phyloP scores from a whole-genome alignment of 2,888 invertebrate species.

The Empis stercorea region DNA sequence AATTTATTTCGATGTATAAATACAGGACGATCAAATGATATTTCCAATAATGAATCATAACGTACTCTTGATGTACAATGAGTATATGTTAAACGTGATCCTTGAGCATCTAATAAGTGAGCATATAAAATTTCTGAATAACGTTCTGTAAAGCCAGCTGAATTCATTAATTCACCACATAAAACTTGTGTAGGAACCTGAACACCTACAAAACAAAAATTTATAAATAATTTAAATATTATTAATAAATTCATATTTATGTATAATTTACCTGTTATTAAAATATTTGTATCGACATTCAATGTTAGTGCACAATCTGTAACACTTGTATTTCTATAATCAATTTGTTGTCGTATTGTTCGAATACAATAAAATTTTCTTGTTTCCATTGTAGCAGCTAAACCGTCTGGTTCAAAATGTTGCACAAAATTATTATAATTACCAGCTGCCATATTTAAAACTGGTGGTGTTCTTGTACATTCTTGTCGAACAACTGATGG shows the following conservation, averaged over 20 bases:
- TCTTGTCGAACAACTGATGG: neutral
- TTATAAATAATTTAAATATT: slow-evolving; percentile 5
- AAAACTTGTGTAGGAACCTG: slow-evolving; percentile 62
- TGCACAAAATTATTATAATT: slow-evolving; percentile 1
- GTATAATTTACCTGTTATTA: slow-evolving; percentile 49
- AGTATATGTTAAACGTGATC: slow-evolving; percentile 66
- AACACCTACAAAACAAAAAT: slow-evolving; percentile 34
- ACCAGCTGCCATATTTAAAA: neutral
- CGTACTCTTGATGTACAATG: slow-evolving; percentile 67
- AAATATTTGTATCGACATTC: slow-evolving; percentile 67
- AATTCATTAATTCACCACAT: slow-evolving; percentile 32
- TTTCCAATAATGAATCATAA: slow-evolving; percentile 61
- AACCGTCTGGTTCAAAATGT: slow-evolving; percentile 12
- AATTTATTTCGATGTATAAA: slow-evolving; percentile 56
- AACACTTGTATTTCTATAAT: slow-evolving; percentile 60
- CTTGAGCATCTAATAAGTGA: slow-evolving; percentile 66
- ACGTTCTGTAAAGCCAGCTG: slow-evolving; percentile 31
- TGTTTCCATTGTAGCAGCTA: slow-evolving; percentile 31
- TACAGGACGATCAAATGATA: slow-evolving; percentile 67
- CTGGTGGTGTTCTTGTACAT: slow-evolving; percentile 3
- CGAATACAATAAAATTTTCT: slow-evolving; percentile 57
- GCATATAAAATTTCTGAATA: slow-evolving; percentile 73
- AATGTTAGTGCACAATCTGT: slow-evolving; percentile 69
- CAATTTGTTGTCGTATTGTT: slow-evolving; percentile 51
- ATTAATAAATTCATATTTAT: too few species aligned